Evolutionary conservation across 2,888 invertebrate species (phyloP), one percentile per base, ranked within the genome.

Genomic region (Tachystola acroxantha): DNA sequence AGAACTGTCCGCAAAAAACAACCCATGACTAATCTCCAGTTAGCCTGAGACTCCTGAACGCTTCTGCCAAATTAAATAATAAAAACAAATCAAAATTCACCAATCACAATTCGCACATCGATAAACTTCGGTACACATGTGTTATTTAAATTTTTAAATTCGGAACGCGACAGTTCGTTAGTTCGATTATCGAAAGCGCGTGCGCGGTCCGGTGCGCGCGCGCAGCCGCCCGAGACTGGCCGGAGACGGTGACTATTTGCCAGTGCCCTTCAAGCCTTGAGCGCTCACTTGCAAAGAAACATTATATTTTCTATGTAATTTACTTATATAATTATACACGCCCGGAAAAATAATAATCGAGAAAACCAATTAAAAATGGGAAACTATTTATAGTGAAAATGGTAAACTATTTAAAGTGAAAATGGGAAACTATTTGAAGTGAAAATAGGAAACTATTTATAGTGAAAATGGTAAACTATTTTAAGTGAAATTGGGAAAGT

Each of bases 191-290:
- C 57, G 59, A 64, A 59, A 43, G 45, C 56, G 49, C 58, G 53
- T 62, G 71, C 78, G 72, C 64, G 47, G 50, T 13, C 71, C 64
- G 72, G 77, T 71, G 64, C 78, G 79, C 77, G 48, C 62, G 79
- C 80, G 81, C 80, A 63, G 57, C 78, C 69, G 54, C 57, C 59
- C 59, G 74, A 85, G 85, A 85, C 85, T 84, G 76, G 53, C 71
- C 68, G 84, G 84, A 84, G 84, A 69, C 82, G n/a, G 52, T 24
- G n/a, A 4, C 24, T 6, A 42, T 16, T 24, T 24, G 24, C 24
- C 24, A n/a, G 7, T 4, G 7, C 20, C 32, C 12, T 11, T 28
- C 7, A 12, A 11, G 11, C 11, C 7, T 13, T 28, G 2, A 3
- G 7, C 13, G 28, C 9, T 13, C 4, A n/a, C n/a, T n/a, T n/a